A percentile compares a stretch with the other conserved stretches of the same genome.
These are phyloP conservation scores for Rhagoletis pomonella DNA, from an alignment of 1,140 invertebrate genomes.

Conservation along the genomic window DNA sequence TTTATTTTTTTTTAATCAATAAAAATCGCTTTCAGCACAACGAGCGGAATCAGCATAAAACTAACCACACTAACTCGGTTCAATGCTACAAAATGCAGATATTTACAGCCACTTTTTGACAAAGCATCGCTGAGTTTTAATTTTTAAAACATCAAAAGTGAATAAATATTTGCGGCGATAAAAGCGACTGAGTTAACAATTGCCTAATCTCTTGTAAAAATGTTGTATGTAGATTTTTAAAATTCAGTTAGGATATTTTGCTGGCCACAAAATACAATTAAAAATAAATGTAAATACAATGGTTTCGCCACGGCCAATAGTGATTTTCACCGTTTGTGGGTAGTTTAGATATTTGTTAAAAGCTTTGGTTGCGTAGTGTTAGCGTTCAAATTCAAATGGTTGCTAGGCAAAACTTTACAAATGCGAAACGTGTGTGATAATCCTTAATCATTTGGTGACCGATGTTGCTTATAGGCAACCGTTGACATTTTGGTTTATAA, in stretches of 20 bases:
- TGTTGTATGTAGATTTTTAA: background rate
- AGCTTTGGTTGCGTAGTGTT: background rate
- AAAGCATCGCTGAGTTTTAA: background rate
- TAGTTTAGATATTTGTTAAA: background rate
- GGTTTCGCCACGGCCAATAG: background rate
- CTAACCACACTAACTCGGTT: too few species aligned
- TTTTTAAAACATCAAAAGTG: background rate
- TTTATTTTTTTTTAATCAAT: background rate
- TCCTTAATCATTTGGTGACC: too few species aligned
- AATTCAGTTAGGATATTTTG: background rate
- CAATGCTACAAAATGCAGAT: background rate
- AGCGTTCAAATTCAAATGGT: too few species aligned
- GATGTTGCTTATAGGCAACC: too few species aligned
- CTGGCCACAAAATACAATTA: background rate
- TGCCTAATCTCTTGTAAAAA: background rate
- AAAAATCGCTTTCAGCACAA: background rate
- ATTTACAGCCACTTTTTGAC: background rate
- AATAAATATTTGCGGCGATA: background rate
- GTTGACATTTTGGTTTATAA: too few species aligned
- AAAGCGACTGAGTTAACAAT: background rate
- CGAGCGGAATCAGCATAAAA: background rate
- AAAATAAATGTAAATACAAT: background rate
- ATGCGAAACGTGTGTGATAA: too few species aligned
- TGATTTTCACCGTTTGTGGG: background rate
- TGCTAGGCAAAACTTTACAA: too few species aligned